Evolutionary conservation across 2,888 invertebrate genomes (phyloP).

Genomic region (Acanthosoma haemorrhoidale): DNA sequence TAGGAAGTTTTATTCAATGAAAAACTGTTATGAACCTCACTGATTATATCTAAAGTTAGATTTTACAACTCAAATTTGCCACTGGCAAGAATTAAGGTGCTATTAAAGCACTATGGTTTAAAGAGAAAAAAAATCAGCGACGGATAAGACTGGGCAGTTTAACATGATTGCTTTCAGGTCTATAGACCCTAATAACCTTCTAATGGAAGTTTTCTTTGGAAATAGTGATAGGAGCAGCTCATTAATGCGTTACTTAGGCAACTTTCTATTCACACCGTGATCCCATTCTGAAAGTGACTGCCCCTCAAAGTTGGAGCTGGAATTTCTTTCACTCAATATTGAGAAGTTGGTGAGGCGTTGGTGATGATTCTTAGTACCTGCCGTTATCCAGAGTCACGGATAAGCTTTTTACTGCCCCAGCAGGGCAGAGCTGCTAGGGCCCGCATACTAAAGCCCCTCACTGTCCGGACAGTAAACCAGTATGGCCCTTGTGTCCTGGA

Average conservation of each 20-base stretch:
- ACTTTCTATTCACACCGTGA: background rate
- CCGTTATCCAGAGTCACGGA: background rate
- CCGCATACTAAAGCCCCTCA: no score
- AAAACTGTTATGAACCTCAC: no score
- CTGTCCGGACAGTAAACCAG: no score
- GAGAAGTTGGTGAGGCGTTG: background rate
- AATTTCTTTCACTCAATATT: conserved; percentile 13
- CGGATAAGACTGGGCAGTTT: no score
- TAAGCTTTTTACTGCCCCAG: background rate
- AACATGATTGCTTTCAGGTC: background rate
- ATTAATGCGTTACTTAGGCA: background rate
- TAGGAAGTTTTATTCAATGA: no score
- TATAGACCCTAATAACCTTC: background rate
- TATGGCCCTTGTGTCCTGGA: no score
- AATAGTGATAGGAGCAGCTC: background rate
- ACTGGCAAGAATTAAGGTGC: no score
- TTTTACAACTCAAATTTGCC: no score
- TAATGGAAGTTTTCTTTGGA: background rate
- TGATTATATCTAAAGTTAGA: no score
- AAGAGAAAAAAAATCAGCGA: background rate
- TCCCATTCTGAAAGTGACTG: background rate
- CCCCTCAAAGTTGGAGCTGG: background rate
- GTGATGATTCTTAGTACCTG: background rate
- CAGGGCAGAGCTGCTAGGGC: background rate
- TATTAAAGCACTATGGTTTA: no score